phyloP scores from a whole-genome alignment of 2,113 vertebrate genomes.

The Catharus fuscescens region DNA sequence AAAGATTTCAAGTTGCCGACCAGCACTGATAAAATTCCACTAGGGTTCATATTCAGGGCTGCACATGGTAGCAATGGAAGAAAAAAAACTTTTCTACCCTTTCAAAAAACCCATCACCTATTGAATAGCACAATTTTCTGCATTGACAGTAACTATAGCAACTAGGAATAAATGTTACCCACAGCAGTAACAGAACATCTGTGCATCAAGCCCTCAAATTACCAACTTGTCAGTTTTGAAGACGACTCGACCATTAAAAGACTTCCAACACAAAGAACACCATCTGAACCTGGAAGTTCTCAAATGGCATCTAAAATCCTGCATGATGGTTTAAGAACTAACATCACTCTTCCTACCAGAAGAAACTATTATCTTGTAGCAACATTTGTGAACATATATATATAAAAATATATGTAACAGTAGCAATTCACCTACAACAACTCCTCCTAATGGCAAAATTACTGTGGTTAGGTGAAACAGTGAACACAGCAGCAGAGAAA shows the following conservation, averaged over 20 bases:
- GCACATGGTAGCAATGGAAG: background rate
- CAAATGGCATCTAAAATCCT: background rate
- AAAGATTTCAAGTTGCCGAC: background rate
- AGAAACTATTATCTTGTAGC: background rate
- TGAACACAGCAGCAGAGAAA: background rate
- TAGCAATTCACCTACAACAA: background rate
- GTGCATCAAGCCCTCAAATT: background rate
- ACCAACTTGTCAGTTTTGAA: background rate
- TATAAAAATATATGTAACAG: background rate
- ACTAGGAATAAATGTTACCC: background rate
- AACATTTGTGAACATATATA: background rate
- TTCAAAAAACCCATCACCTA: background rate
- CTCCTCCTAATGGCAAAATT: background rate
- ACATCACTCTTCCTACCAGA: background rate
- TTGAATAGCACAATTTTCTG: background rate
- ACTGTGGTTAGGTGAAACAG: background rate
- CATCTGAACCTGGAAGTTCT: background rate
- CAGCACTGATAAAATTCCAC: background rate
- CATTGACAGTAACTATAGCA: constrained; percentile 24
- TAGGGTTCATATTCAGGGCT: background rate
- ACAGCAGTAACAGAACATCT: constrained; percentile 23
- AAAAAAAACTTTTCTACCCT: background rate
- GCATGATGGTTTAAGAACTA: background rate
- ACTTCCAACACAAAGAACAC: background rate
- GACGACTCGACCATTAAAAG: background rate